These are phyloP conservation scores for Eupsilia transversa DNA, from an alignment of 2,888 invertebrate species.

Conservation along the genomic window DNA sequence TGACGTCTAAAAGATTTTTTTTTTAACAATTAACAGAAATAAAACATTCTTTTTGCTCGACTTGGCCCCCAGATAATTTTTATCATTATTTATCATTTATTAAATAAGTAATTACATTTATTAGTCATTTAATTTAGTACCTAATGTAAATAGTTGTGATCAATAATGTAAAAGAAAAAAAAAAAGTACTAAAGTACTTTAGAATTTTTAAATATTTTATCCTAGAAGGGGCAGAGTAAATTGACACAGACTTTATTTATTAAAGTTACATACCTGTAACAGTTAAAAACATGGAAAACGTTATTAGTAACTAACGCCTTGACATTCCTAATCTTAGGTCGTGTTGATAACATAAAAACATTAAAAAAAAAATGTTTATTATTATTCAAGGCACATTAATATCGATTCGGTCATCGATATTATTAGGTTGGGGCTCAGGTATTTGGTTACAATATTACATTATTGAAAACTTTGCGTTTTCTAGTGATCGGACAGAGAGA, in stretches of 20 bases:
- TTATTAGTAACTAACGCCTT: constrained; percentile 29
- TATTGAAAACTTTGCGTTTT: background rate
- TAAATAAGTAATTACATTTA: no score
- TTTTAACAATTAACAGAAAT: no score
- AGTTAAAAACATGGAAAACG: constrained; percentile 1
- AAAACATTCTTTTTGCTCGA: no score
- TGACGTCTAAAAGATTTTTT: no score
- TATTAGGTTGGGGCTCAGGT: background rate
- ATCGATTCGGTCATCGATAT: no score
- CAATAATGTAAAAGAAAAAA: no score
- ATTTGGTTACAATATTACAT: background rate
- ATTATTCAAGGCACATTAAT: constrained; percentile 5
- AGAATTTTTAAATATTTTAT: background rate
- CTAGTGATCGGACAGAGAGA: background rate
- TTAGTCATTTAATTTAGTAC: no score
- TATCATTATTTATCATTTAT: no score
- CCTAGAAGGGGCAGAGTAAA: background rate
- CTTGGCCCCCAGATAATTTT: no score
- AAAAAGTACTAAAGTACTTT: no score
- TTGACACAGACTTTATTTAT: background rate
- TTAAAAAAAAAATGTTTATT: constrained; percentile 10
- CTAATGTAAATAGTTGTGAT: no score
- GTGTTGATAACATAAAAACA: constrained; percentile 41
- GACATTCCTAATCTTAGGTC: constrained; percentile 40
- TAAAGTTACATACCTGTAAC: background rate